Evolutionary conservation across 2,797 vertebrate genomes (phyloP).

Genomic region (Neosalanx taihuensis): DNA sequence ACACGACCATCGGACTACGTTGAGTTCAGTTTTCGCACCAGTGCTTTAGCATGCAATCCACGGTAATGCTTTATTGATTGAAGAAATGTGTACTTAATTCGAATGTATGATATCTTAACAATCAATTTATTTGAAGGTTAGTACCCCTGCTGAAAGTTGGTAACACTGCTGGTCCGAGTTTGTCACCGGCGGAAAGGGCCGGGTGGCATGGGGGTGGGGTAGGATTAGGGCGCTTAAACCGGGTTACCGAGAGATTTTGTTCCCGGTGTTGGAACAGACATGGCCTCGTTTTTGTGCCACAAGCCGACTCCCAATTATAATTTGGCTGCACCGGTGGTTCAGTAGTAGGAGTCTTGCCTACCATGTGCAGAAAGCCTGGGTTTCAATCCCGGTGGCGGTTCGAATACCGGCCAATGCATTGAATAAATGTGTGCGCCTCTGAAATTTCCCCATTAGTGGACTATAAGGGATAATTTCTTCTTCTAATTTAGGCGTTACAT

Average conservation of each 20-base stretch:
- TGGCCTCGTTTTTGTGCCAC: constrained; percentile 47
- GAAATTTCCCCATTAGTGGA: too few species aligned
- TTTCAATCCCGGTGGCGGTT: too few species aligned
- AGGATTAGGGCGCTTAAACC: constrained; percentile 69
- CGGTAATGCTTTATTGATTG: not conserved
- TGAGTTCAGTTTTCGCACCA: not conserved
- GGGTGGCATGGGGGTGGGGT: constrained; percentile 55
- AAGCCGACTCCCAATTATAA: constrained; percentile 31
- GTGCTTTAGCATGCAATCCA: not conserved
- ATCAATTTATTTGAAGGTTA: not conserved
- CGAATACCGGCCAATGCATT: too few species aligned
- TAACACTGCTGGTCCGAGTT: not conserved
- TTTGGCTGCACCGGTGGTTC: too few species aligned
- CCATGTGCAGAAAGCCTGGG: too few species aligned
- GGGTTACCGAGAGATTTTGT: constrained; percentile 62
- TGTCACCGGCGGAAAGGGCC: not conserved
- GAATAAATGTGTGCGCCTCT: too few species aligned
- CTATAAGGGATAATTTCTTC: too few species aligned
- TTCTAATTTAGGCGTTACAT: constrained; percentile 12
- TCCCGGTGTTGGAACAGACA: constrained; percentile 38
- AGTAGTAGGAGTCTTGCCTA: too few species aligned
- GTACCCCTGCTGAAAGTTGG: not conserved
- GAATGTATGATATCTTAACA: too few species aligned
- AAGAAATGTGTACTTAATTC: too few species aligned
- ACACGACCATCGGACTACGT: not conserved